These are phyloP conservation scores for Sthenelais limicola DNA, from an alignment of 2,888 invertebrate species.

Conservation along the genomic window DNA sequence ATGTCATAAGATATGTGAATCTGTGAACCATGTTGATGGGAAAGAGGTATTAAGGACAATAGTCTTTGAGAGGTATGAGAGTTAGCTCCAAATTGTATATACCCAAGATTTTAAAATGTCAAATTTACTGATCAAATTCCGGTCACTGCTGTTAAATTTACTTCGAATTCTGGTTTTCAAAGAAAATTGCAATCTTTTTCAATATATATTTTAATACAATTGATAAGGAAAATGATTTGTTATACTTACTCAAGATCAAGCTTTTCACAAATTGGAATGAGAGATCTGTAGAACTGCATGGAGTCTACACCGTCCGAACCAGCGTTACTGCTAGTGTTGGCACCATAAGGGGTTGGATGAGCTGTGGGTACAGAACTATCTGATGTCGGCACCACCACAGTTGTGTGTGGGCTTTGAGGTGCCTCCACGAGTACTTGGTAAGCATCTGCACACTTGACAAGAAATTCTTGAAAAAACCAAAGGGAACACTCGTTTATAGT, in stretches of 20 bases:
- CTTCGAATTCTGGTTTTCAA: background rate
- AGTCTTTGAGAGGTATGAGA: too few relatives aligned
- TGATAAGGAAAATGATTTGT: background rate
- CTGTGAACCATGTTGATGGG: background rate
- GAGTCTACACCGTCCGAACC: slow-evolving; percentile 64
- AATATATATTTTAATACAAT: slow-evolving; percentile 1
- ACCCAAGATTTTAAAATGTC: background rate
- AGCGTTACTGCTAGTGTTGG: background rate
- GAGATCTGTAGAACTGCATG: slow-evolving; percentile 65
- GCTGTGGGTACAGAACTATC: slow-evolving; percentile 47
- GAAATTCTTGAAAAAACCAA: slow-evolving; percentile 61
- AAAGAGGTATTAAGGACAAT: too few relatives aligned
- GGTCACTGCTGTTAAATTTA: too few relatives aligned
- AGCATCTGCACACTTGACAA: slow-evolving; percentile 64
- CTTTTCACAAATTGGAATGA: slow-evolving; percentile 64
- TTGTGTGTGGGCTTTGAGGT: slow-evolving; percentile 60
- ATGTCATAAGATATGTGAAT: background rate
- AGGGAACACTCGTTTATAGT: too few relatives aligned
- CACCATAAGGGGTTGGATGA: background rate
- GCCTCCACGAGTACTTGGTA: slow-evolving; percentile 65
- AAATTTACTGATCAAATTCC: background rate
- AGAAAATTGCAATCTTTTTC: background rate
- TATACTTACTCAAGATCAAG: slow-evolving; percentile 59
- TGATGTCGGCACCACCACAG: slow-evolving; percentile 69
- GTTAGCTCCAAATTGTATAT: background rate